These are phyloP conservation scores for Centrocercus urophasianus DNA, from an alignment of 2,113 vertebrate species.

Conservation along the genomic window DNA sequence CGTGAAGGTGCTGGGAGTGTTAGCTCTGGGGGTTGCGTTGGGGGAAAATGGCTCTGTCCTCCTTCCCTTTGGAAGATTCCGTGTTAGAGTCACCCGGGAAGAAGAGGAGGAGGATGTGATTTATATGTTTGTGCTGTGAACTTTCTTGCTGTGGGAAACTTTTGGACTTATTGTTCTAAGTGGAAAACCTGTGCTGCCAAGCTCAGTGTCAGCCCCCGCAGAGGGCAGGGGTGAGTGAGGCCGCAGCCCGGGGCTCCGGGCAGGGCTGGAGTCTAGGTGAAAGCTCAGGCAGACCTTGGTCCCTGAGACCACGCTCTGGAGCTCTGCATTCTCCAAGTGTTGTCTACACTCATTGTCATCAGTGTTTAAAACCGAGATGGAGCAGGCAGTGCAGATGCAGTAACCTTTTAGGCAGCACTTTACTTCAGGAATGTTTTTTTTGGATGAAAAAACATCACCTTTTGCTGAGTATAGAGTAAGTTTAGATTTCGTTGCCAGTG, in stretches of 20 bases:
- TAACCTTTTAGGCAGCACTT: not conserved
- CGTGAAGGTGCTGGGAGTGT: not conserved
- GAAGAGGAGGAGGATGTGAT: not conserved
- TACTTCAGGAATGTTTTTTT: not conserved
- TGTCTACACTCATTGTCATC: accelerated
- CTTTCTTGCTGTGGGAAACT: not conserved
- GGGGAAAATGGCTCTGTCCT: not conserved
- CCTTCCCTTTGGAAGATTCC: not conserved
- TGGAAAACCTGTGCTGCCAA: not conserved
- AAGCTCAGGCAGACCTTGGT: not conserved
- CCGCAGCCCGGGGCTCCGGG: not conserved
- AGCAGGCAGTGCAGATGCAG: not conserved
- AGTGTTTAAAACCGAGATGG: not conserved
- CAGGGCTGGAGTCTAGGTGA: not conserved
- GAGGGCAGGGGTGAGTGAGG: not conserved
- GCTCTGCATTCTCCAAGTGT: not conserved
- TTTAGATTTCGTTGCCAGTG: not conserved
- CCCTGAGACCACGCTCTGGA: not conserved
- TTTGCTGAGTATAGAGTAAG: not conserved
- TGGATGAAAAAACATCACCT: not conserved
- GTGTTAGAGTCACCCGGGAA: not conserved
- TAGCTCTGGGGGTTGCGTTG: not conserved
- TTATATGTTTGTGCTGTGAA: not conserved
- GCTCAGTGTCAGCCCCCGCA: not conserved
- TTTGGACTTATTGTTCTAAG: not conserved